Percentiles rank a stretch among this genome's conserved stretches.
Evolutionary conservation across 2,113 vertebrate genomes (phyloP).

Genomic region (Prionailurus viverrinus): DNA sequence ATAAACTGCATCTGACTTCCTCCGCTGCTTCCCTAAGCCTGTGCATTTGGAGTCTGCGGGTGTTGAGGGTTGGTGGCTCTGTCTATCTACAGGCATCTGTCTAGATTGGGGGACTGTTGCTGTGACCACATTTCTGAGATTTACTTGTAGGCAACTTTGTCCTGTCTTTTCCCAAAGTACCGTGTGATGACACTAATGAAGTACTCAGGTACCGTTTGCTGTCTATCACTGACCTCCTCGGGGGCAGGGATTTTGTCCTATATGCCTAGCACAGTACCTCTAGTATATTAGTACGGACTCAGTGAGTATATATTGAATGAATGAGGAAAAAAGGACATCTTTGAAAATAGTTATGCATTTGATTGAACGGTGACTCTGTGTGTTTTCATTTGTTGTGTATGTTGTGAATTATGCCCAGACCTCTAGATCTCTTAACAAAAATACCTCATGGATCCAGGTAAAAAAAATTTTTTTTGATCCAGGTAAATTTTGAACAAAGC

Average conservation of each 20-base stretch:
- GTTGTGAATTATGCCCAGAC: neutral
- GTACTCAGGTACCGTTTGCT: neutral
- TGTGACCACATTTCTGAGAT: neutral
- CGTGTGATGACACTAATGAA: neutral
- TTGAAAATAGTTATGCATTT: slow-evolving; percentile 40
- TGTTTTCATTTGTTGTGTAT: neutral
- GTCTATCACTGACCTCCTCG: neutral
- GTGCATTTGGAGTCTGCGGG: neutral
- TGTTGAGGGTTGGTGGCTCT: neutral
- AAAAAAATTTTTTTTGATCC: neutral
- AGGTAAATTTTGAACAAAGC: slow-evolving; percentile 43
- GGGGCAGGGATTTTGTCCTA: neutral
- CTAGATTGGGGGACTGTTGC: neutral
- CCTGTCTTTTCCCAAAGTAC: neutral
- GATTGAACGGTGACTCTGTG: neutral
- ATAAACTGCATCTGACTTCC: neutral
- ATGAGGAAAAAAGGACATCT: neutral
- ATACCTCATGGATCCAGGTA: neutral
- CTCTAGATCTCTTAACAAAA: neutral
- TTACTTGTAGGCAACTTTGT: neutral
- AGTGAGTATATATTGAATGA: neutral
- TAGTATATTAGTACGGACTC: neutral
- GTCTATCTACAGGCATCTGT: neutral
- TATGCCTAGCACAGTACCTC: neutral
- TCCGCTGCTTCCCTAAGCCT: neutral